Evolutionary conservation across 2,113 vertebrate genomes (phyloP).

Genomic region (Grammomys surdaster): DNA sequence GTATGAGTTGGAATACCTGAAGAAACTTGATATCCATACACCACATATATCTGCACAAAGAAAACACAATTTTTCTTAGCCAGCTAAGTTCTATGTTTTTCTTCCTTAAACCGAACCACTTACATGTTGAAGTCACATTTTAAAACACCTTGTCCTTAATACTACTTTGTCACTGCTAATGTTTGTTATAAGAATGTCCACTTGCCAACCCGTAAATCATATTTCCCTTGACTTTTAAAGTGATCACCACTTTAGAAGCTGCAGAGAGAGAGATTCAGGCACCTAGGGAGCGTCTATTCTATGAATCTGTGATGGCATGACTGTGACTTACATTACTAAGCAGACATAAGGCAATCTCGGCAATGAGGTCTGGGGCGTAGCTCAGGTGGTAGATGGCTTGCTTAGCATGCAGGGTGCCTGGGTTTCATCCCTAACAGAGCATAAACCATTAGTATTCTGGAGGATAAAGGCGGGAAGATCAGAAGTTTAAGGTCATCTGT

Average conservation of each 20-base stretch:
- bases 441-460: background rate
- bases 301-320: conserved; percentile 60
- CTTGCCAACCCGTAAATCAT: conserved; percentile 67
- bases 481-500: background rate
- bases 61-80: conserved; percentile 31
- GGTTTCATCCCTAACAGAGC: background rate
- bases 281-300: conserved; percentile 55
- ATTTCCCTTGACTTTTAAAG: conserved; percentile 74
- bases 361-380: background rate
- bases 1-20: too few relatives aligned
- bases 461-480: background rate
- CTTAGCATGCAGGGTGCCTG: background rate
- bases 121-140: conserved; percentile 32
- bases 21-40: too few relatives aligned
- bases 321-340: conserved; percentile 46
- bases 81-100: background rate
- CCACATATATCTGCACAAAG: background rate
- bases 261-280: conserved; percentile 61
- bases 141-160: conserved; percentile 37
- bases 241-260: conserved; percentile 63
- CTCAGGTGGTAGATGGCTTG: background rate
- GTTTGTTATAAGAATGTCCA: conserved; percentile 60
- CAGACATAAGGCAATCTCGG: conserved; percentile 36
- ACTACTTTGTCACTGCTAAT: conserved; percentile 66
- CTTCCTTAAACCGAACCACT: conserved; percentile 10